Evolutionary conservation across 2,113 vertebrate species (phyloP).

Genomic region (human (Homo sapiens)): DNA sequence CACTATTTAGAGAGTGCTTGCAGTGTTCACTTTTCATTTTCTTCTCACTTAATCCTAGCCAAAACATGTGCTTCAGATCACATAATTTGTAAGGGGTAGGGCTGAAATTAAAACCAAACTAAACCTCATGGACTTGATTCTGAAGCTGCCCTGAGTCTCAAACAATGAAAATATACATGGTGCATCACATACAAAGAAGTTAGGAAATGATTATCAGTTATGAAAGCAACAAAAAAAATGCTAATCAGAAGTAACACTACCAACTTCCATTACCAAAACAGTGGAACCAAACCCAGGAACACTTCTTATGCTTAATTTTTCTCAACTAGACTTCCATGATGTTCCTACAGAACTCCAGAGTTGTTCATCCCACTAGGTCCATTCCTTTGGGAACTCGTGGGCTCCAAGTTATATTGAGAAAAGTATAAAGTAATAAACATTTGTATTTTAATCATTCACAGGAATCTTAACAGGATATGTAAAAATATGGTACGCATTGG

Average conservation of each 20-base stretch:
- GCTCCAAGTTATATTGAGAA: neutral
- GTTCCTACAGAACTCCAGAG: neutral
- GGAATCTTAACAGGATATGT: neutral
- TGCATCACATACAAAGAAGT: neutral
- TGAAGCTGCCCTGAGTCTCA: neutral
- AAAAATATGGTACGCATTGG: neutral
- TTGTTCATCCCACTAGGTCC: neutral
- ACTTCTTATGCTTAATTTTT: neutral
- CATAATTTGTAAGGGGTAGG: neutral
- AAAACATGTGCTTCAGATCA: neutral
- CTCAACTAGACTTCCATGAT: neutral
- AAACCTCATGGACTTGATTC: neutral
- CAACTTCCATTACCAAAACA: neutral
- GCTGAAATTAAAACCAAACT: neutral
- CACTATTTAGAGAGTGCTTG: neutral
- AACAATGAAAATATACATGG: neutral
- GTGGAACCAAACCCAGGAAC: neutral
- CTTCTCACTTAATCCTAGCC: neutral
- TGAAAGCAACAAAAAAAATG: neutral
- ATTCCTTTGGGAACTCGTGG: constrained; percentile 3
- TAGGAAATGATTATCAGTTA: neutral
- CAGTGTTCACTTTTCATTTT: neutral
- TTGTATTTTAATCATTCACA: neutral
- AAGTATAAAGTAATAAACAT: neutral
- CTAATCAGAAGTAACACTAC: neutral